phyloP scores from a whole-genome alignment of 2,797 vertebrate genomes.

The Chelmon rostratus region DNA sequence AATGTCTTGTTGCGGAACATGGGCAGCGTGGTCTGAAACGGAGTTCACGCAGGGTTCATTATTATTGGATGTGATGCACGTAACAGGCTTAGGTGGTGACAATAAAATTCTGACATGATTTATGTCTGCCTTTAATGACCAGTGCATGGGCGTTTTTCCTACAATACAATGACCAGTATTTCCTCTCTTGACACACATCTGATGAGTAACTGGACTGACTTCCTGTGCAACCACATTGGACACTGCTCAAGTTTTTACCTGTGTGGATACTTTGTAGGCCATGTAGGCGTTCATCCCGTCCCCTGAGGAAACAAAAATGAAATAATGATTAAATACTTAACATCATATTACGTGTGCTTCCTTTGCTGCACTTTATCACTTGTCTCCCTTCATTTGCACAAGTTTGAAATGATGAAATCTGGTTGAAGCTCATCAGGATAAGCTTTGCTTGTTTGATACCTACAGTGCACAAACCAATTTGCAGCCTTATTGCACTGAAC shows the following conservation, averaged over 20 bases:
- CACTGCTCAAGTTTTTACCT: slow-evolving; percentile 83
- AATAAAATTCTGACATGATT: neutral
- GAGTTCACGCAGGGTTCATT: neutral
- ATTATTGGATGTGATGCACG: no score
- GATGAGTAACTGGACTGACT: slow-evolving; percentile 3
- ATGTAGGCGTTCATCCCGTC: slow-evolving; percentile 99
- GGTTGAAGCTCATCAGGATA: neutral
- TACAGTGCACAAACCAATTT: neutral
- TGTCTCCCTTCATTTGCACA: neutral
- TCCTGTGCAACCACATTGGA: neutral
- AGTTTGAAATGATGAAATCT: neutral
- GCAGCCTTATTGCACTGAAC: neutral
- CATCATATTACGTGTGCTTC: no score
- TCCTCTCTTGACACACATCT: slow-evolving; percentile 11
- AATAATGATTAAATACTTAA: neutral
- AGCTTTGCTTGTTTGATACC: neutral
- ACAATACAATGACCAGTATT: neutral
- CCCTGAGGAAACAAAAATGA: slow-evolving; percentile 77
- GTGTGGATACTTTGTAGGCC: slow-evolving; percentile 96
- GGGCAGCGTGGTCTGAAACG: slow-evolving; percentile 90
- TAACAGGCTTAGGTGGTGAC: neutral
- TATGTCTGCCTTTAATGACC: neutral
- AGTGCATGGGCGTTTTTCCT: neutral
- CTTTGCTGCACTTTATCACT: neutral
- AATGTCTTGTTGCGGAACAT: slow-evolving; percentile 95